Conservation (phyloP, 2,113 vertebrate genomes). For the Accipiter virgatus region DNA sequence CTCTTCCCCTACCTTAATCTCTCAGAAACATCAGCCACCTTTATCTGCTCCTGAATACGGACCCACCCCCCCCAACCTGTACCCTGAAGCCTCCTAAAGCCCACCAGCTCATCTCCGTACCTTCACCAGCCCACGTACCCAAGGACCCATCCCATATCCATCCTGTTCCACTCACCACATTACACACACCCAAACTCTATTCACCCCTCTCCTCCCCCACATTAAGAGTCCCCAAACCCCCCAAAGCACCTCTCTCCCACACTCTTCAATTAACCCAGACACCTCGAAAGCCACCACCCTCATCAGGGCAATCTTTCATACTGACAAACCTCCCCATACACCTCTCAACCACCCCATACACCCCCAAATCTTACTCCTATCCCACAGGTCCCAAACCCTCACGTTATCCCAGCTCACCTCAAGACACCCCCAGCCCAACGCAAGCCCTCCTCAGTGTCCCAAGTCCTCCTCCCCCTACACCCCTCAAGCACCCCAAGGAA, state of each 20-base stretch:
- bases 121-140: background rate
- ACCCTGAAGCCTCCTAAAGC: background rate
- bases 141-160: background rate
- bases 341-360: no score
- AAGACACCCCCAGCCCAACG: background rate
- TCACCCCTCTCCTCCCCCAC: fast-evolving
- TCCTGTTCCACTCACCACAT: background rate
- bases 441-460: background rate
- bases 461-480: background rate
- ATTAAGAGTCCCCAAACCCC: background rate
- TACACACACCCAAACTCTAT: fast-evolving
- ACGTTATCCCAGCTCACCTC: background rate
- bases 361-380: background rate
- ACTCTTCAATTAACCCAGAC: background rate
- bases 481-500: background rate
- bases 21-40: background rate
- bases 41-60: background rate
- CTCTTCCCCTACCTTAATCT: background rate
- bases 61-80: fast-evolving
- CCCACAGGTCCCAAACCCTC: background rate
- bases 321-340: background rate
- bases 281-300: background rate
- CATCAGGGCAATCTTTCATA: background rate
- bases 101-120: background rate
- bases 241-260: no score